These are phyloP conservation scores for Heterodera schachtii DNA, from an alignment of 1,140 invertebrate genomes.

Conservation along the genomic window DNA sequence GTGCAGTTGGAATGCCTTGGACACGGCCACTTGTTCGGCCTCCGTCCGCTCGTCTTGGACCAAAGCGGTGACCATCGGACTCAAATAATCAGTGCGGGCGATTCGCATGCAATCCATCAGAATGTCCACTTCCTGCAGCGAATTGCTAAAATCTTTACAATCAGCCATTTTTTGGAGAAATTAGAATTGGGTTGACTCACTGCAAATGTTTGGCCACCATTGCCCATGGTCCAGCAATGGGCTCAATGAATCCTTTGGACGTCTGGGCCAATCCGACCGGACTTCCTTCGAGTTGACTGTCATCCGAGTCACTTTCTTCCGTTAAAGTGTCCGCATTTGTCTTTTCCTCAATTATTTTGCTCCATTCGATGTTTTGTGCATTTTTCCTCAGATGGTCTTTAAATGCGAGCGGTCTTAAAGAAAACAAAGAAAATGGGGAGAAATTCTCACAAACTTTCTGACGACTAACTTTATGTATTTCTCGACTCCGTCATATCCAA, in stretches of 20 bases:
- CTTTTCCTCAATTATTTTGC: conserved; percentile 38
- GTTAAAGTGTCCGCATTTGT: conserved; percentile 30
- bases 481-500: conserved; percentile 47
- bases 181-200: conserved; percentile 27
- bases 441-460: conserved; percentile 20
- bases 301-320: conserved; percentile 28
- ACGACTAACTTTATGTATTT: conserved; percentile 48
- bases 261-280: conserved; percentile 1
- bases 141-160: conserved; percentile 27
- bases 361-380: conserved; percentile 38
- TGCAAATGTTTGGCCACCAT: conserved; percentile 48
- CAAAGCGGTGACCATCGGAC: conserved; percentile 9
- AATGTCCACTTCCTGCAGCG: conserved; percentile 48
- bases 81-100: conserved; percentile 34
- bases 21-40: conserved; percentile 18
- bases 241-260: conserved; percentile 35
- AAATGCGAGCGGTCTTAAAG: conserved; percentile 48
- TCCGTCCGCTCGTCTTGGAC: conserved; percentile 27
- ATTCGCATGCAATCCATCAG: conserved; percentile 44
- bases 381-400: conserved; percentile 48
- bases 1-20: conserved; percentile 36
- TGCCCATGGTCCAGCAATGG: conserved; percentile 52
- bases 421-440: not conserved
- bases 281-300: conserved; percentile 10
- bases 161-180: conserved; percentile 5